Conservation (phyloP, 1,140 invertebrate genomes). For the Procambarus virginalis region DNA sequence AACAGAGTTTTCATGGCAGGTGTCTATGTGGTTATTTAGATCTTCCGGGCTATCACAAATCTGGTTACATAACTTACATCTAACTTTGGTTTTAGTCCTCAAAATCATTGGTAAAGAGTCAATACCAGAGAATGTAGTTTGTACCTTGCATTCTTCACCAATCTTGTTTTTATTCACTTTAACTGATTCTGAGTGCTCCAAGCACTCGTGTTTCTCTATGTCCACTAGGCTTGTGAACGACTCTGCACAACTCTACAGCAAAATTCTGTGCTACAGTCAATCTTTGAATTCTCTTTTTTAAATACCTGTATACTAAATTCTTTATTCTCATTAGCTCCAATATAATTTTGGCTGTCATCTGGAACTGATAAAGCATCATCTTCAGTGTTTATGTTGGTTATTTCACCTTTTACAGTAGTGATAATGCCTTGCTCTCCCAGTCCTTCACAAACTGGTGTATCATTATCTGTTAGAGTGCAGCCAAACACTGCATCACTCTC, state of each 20-base stretch:
- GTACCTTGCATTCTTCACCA: neutral
- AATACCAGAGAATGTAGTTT: neutral
- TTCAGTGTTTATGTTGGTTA: neutral
- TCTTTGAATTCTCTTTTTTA: neutral
- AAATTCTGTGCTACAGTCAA: neutral
- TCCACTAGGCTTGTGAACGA: neutral
- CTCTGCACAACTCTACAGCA: slow-evolving; percentile 13
- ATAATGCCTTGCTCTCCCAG: neutral
- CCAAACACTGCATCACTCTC: neutral
- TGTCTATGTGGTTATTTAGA: neutral
- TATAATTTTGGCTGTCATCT: neutral
- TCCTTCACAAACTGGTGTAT: neutral
- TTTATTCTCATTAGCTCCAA: neutral
- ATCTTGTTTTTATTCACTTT: neutral
- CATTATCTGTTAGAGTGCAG: neutral
- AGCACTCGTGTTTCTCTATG: slow-evolving; percentile 17
- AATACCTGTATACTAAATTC: too few species aligned
- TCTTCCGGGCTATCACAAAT: neutral
- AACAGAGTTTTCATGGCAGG: slow-evolving; percentile 14
- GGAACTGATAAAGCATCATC: neutral
- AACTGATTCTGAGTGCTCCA: slow-evolving; percentile 15
- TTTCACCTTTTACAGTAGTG: neutral
- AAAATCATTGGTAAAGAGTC: neutral
- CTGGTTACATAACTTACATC: neutral
- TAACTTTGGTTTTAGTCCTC: neutral